Base-by-base conservation (phyloP, 2,113 vertebrate genomes). In the Lophochroa leadbeateri region DNA sequence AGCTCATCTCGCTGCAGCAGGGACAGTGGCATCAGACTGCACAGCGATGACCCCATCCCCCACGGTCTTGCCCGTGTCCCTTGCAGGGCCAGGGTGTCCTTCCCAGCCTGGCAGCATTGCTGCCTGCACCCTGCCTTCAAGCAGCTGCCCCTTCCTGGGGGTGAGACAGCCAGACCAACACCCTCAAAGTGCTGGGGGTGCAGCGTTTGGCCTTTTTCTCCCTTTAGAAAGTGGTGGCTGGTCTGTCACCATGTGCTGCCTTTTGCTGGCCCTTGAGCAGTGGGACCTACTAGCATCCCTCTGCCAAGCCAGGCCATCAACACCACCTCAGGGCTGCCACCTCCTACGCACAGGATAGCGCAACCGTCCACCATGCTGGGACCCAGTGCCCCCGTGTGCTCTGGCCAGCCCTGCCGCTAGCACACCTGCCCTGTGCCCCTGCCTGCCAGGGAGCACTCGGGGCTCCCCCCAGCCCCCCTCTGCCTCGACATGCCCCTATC, bases 371-470 rank as follows among this genome's bases (percentile, higher is more conserved):
- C 15, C 1, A 0, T 3, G 44, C 31, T 15, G 49, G 84, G 43
- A 21, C 31, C 27, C 0, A 0, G 27, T 29, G 61, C 37, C 41
- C 33, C 29, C 0, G 0, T 1, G 4, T 49, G 49, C 29, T 18
- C 17, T 10, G 1, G 2, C 41, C 49, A 44, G 46, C 41, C 33
- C 35, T 33, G 60, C 44, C 77, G 55, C 72, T 3, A 6, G 4
- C 8, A 2, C 31, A 2, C 35, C 29, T 0, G 1, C 50, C 44
- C 44, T 1, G 2, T 52, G 46, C 1, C 9, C 67, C 31, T 28
- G 35, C 37, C 53, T 33, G 29, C 21, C 2, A 1, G 8, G 69
- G 39, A 10, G 11, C 23, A 41, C 20, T 9, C 2, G 19, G 24
- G 18, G 33, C 39, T 57, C 10, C 18, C 10, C 17, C 12, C 0